Conservation (phyloP, 2,797 vertebrate species). For the Hydrophis major region DNA sequence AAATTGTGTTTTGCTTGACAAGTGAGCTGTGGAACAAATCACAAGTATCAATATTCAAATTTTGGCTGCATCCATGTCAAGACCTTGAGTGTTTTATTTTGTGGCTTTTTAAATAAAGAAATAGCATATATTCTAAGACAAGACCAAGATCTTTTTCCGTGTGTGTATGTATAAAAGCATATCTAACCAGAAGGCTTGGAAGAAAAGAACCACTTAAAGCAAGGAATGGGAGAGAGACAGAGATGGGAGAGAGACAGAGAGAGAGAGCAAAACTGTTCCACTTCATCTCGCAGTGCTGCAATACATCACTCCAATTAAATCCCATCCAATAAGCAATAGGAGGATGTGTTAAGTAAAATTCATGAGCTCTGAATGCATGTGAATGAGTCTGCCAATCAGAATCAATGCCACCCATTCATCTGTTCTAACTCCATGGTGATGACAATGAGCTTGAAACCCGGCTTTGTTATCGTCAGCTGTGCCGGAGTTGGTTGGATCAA, state of each 20-base stretch:
- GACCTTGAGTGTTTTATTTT: background rate
- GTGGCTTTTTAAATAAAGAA: background rate
- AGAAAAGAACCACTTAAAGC: conserved; percentile 48
- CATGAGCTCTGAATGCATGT: conserved; percentile 68
- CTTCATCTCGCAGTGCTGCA: conserved; percentile 65
- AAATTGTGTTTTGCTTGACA: background rate
- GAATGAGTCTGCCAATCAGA: conserved; percentile 69
- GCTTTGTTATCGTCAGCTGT: conserved; percentile 67
- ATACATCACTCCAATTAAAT: conserved; percentile 68
- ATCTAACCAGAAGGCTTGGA: conserved; percentile 64
- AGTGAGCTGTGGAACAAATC: conserved; percentile 40
- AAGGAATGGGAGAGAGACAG: background rate
- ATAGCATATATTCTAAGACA: background rate
- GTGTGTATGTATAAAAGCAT: conserved; percentile 36
- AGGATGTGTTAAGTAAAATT: conserved; percentile 69
- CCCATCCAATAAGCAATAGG: conserved; percentile 63
- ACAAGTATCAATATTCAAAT: conserved; percentile 51
- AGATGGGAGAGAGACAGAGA: background rate
- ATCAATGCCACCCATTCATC: conserved; percentile 65
- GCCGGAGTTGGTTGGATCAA: conserved; percentile 62
- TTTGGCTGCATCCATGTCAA: background rate
- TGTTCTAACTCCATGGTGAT: conserved; percentile 67
- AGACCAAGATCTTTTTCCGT: conserved; percentile 35
- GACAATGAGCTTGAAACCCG: conserved; percentile 68
- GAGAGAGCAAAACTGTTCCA: conserved; percentile 62